A percentile compares a stretch with the other conserved stretches of the same genome.
Conservation (phyloP, 2,797 vertebrate species). For the Microtus obscurus region DNA sequence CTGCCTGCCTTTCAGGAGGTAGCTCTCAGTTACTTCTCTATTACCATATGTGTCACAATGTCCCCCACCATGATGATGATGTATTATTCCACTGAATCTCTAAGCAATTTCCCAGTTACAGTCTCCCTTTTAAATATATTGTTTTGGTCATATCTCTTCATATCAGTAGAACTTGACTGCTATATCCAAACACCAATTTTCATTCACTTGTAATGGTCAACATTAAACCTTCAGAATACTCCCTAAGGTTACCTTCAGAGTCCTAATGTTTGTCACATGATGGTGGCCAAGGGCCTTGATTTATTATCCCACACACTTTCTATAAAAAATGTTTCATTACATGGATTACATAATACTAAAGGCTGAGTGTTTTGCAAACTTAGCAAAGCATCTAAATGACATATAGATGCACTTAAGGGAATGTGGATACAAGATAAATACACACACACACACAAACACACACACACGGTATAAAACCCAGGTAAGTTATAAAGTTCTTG, state of each 20-base stretch:
- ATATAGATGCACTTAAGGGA: neutral
- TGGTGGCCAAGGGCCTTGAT: neutral
- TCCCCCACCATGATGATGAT: neutral
- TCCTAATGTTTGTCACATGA: neutral
- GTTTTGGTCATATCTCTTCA: neutral
- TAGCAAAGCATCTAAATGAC: neutral
- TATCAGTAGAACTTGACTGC: neutral
- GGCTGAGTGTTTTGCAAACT: neutral
- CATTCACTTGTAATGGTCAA: neutral
- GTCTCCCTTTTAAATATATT: neutral
- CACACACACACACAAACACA: too few relatives aligned
- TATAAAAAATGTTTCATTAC: neutral
- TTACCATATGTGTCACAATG: neutral
- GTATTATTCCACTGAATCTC: too few relatives aligned
- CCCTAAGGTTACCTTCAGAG: neutral
- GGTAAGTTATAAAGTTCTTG: neutral
- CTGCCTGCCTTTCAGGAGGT: neutral
- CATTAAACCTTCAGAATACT: neutral
- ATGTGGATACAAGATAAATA: too few relatives aligned
- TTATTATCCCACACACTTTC: neutral
- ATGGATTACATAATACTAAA: neutral
- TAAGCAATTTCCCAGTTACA: neutral
- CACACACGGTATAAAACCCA: neutral
- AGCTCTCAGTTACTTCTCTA: neutral
- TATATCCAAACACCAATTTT: neutral